Evolutionary conservation across 2,113 vertebrate species (phyloP).

Genomic region (Perca fluviatilis): DNA sequence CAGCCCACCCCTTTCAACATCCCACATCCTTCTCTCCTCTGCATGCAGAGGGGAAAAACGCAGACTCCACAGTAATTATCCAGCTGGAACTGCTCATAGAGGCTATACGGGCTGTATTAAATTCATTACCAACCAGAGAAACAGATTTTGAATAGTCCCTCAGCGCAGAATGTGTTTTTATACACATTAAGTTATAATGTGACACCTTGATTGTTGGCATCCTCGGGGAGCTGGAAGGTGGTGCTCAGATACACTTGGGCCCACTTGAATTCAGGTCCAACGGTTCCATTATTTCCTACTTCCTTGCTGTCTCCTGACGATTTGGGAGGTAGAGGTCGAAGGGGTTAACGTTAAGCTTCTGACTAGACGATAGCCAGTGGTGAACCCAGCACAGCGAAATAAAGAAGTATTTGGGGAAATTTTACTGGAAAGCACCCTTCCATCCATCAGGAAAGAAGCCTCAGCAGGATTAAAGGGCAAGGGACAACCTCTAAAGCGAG

Average conservation of each 20-base stretch:
- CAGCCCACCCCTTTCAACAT: conserved; percentile 61
- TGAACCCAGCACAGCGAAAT: conserved; percentile 11
- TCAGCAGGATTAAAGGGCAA: conserved; percentile 16
- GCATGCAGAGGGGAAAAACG: conserved; percentile 63
- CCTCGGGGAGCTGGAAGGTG: not conserved
- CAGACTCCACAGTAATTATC: conserved; percentile 68
- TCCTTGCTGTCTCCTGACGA: not conserved
- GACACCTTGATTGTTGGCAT: conserved; percentile 3
- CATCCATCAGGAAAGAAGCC: conserved; percentile 23
- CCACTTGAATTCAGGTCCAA: conserved; percentile 15
- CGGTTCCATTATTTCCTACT: conserved; percentile 3
- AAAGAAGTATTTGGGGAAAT: conserved; percentile 20
- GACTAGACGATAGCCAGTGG: conserved; percentile 30
- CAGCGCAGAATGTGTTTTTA: conserved; percentile 12
- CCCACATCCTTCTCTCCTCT: conserved; percentile 72
- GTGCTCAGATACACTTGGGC: conserved; percentile 1
- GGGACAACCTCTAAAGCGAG: conserved; percentile 18
- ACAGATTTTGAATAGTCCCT: conserved; percentile 26
- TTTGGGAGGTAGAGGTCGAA: conserved; percentile 35
- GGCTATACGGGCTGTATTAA: conserved; percentile 56
- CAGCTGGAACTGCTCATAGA: conserved; percentile 67
- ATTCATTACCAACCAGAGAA: conserved; percentile 50
- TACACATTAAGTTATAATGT: not conserved
- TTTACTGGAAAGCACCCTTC: conserved; percentile 28
- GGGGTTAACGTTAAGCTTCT: conserved; percentile 13